Base-by-base conservation (phyloP, 2,797 vertebrate genomes). In the Myotis myotis region DNA sequence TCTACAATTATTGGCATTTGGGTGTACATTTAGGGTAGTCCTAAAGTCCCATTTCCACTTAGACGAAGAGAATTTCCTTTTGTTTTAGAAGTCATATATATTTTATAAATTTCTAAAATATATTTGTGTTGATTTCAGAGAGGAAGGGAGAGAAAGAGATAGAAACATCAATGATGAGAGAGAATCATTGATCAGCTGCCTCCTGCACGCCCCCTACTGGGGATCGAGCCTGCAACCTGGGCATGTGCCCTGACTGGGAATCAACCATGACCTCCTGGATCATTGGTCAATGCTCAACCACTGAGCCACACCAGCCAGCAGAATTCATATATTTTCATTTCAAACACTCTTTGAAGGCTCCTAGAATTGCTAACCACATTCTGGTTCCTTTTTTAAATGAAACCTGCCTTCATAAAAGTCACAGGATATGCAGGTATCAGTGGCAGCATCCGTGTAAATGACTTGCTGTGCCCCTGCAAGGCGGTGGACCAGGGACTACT, bases 351-450 rank as follows among this genome's bases (percentile, higher is more conserved):
- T 33, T 28, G 49, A 91, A 60, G 19, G 22, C 11, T 57, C 11
- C 20, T 57, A 88, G 36, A 84, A 79, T 36, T 71, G 38, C 55
- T 88, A 19, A 89, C 4, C 51, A 36, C 33, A 83, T 89, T 72
- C 51, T 41, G 30, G 25, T 10, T 91, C 85, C 51, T 70, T 83
- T 93, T 76, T 84, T 53, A 93, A 91, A 84, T 13, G 19, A 93
- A 36, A 38, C 49, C 44, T 74, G 20, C 3, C 9, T 83, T 93
- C 44, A 23, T 3, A 44, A 33, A 74, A 44, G 51, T 82, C 30
- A 51, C 7, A 36, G 10, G 7, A 49, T 5, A 5, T 8, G 5
- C 36, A 64, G 60, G 66, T 47, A 16, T 49, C 28, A 5, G 10
- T 10, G 49, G 3, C 2, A 8, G 41, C 70, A 17, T 82, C 70